Conservation (phyloP, 92 coral and sea anemone genomes). For the Zoanthus solanderi region DNA sequence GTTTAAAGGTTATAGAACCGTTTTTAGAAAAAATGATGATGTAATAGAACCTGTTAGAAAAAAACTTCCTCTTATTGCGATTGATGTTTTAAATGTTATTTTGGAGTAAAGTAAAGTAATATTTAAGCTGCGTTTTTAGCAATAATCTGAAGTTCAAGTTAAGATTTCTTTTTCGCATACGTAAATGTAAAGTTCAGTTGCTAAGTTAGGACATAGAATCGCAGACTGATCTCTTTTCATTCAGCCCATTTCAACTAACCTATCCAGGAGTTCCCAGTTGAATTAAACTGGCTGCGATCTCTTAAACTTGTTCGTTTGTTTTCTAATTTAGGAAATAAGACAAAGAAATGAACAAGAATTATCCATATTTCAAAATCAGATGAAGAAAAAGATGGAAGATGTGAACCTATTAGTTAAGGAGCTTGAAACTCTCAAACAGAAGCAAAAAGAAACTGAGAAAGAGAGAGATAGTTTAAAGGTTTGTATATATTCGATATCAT, state of each 20-base stretch:
- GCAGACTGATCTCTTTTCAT: too few relatives aligned
- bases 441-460: conserved; percentile 64
- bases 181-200: too few relatives aligned
- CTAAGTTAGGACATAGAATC: too few relatives aligned
- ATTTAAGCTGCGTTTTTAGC: too few relatives aligned
- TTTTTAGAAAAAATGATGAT: too few relatives aligned
- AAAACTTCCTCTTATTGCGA: neutral
- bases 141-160: too few relatives aligned
- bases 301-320: neutral
- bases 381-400: conserved; percentile 70
- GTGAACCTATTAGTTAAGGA: conserved; percentile 70
- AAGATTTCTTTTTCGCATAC: too few relatives aligned
- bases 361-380: conserved; percentile 63
- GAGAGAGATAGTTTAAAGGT: conserved; percentile 75
- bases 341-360: conserved; percentile 76
- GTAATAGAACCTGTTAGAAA: neutral
- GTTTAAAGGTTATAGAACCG: too few relatives aligned
- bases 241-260: too few relatives aligned
- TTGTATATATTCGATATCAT: neutral
- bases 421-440: conserved; percentile 56
- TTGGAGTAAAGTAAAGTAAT: too few relatives aligned
- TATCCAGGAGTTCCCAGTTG: too few relatives aligned
- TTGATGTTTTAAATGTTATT: neutral
- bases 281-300: too few relatives aligned
- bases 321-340: conserved; percentile 63